Conservation (phyloP, 2,113 vertebrate genomes). For the Psilopsiagon aymara region DNA sequence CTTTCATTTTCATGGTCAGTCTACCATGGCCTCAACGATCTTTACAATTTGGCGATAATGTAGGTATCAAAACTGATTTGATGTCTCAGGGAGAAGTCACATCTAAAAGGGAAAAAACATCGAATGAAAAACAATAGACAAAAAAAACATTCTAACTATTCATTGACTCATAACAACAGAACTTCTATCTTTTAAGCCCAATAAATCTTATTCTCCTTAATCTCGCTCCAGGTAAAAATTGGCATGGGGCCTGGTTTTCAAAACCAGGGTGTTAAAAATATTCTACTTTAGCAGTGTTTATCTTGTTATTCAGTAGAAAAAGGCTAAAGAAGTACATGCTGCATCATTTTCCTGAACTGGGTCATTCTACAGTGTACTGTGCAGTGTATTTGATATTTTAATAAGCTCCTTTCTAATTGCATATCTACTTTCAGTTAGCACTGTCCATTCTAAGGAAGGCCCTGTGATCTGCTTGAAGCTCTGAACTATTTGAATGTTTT, state of each 20-base stretch:
- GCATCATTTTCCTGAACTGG: not conserved
- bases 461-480: not conserved
- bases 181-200: not conserved
- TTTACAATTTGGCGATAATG: not conserved
- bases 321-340: not conserved
- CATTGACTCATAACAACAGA: not conserved
- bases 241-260: not conserved
- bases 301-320: not conserved
- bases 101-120: not conserved
- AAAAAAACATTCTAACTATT: rapidly evolving
- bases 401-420: not conserved
- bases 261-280: not conserved
- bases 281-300: not conserved
- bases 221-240: not conserved
- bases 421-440: not conserved
- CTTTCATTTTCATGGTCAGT: not conserved
- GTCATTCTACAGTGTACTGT: not conserved
- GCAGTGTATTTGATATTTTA: not conserved
- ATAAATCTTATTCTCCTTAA: not conserved
- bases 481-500: not conserved
- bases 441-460: not conserved
- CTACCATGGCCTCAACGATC: not conserved
- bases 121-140: not conserved
- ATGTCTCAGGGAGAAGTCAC: not conserved
- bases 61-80: not conserved